Evolutionary conservation across 37 sponge, comb jelly and placozoan species (phyloP), one percentile per base, ranked within the genome.

Genomic region (Corticium candelabrum): DNA sequence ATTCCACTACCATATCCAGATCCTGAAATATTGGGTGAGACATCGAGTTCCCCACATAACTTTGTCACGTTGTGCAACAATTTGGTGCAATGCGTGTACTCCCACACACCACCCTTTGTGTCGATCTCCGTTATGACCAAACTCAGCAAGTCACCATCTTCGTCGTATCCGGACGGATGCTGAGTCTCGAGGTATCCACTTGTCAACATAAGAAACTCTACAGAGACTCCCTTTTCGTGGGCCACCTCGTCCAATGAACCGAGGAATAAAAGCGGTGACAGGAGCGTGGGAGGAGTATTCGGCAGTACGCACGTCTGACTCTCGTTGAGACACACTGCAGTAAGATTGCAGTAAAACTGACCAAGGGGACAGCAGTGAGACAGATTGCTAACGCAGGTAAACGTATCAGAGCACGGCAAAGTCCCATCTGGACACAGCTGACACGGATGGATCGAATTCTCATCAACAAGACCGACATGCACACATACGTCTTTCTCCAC

Each of bases 391-490:
- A 50, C 62, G 62, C 62, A 50, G 62, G 62, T 21, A 21, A 50
- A 57, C 5, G 85, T 82, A 32, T 57, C 62, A 0, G 74, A 50
- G 40, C 94, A 93, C n/a, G 35, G 72, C 2, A 77, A 3, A 29
- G 67, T 56, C 7, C 39, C 76, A 1, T n/a, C 5, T 1, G 90
- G 89, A 72, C 94, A 93, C 35, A 38, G 70, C n/a, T 35, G 80
- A 68, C 94, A 93, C 11, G 79, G 76, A 35, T 79, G 40, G 27
- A 89, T 82, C 29, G 74, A 72, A 38, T 82, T 67, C 31, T 36
- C 39, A 21, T 50, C 62, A n/a, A n/a, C n/a, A n/a, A n/a, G n/a
- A n/a, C n/a, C n/a, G 35, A 85, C 35, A 70, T 80, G 74, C 7
- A 68, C 62, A 41, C 94, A 93, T 7, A 69, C 70, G 21, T 79